Base-by-base conservation (phyloP, 2,888 invertebrate species). In the Chymomyza procnemis region DNA sequence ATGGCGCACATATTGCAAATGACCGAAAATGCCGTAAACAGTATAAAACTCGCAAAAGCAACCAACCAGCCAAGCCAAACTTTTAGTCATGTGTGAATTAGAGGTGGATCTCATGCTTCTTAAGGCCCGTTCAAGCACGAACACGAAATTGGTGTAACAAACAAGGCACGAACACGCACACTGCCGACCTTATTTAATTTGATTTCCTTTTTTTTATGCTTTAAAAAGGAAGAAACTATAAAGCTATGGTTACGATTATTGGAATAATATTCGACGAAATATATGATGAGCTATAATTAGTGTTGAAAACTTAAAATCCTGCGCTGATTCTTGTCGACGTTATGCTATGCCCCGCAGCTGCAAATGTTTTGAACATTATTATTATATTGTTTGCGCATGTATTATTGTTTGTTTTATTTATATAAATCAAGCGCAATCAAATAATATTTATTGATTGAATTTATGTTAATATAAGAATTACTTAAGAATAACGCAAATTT, bases 1-100 rank as follows among this genome's bases (percentile, higher is more conserved):
- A 85, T 71, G 78, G 71, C 69, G 80, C 69, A 70, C 74, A 82
- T 82, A 80, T 75, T 85, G 86, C 80, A 80, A 86, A 84, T 81
- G 85, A 81, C 85, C 85, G 71, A 80, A 85, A 85, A 72, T 72
- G 47, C 57, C 50, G 22, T 48, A 61, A 68, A 58, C 22, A 50
- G 47, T 57, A 57, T 41, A 47, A 62, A 22, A 58, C 52, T n/a
- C 58, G 71, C 61, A 71, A 58, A 50, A 72, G 58, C 67, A 67
- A 73, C 75, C 80, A 71, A 67, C 4, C 34, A 57, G 16, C 57
- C n/a, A 57, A 21, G 47, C 46, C 5, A 6, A 54, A 21, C 9
- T 19, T 34, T 58, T 41, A 26, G 46, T 19, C 58, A 46, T n/a
- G n/a, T 19, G 14, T 34, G 18, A 58, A 18, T 18, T 16, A 54